Evolutionary conservation across 2,797 vertebrate species (phyloP).

Genomic region (Melanotaenia nigrans): DNA sequence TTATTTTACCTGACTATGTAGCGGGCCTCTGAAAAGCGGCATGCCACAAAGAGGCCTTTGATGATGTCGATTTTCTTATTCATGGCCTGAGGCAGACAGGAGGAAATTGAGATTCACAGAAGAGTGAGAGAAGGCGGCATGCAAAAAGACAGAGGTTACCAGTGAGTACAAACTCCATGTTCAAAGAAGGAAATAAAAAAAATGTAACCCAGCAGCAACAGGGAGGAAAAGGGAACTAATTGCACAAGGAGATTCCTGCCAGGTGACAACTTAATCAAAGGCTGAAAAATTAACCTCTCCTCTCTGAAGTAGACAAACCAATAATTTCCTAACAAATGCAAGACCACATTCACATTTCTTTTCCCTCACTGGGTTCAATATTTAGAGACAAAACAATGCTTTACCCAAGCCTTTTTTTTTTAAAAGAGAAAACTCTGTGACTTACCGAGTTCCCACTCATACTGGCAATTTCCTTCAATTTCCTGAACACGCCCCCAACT

Average conservation of each 20-base stretch:
- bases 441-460: constrained; percentile 91
- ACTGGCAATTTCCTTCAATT: constrained; percentile 89
- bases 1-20: constrained; percentile 89
- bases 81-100: constrained; percentile 84
- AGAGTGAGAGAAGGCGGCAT: constrained; percentile 58
- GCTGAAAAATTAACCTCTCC: constrained; percentile 20
- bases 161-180: constrained; percentile 56
- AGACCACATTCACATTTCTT: constrained; percentile 39
- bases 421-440: constrained; percentile 62
- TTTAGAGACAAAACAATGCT: constrained; percentile 42
- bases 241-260: constrained; percentile 40
- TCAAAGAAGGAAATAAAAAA: constrained; percentile 36
- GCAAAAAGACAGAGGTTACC: constrained; percentile 68
- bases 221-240: constrained; percentile 49
- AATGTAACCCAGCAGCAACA: constrained; percentile 6
- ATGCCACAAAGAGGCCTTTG: constrained; percentile 93
- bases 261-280: constrained; percentile 47
- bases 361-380: constrained; percentile 4
- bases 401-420: constrained; percentile 17
- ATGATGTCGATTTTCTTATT: constrained; percentile 95
- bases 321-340: constrained; percentile 33
- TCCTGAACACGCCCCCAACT: constrained; percentile 85
- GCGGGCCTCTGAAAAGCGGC: constrained; percentile 91
- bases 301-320: constrained; percentile 32
- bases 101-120: constrained; percentile 74